Conservation (phyloP, 1,140 invertebrate species). For the Probaryconus sp. region DNA sequence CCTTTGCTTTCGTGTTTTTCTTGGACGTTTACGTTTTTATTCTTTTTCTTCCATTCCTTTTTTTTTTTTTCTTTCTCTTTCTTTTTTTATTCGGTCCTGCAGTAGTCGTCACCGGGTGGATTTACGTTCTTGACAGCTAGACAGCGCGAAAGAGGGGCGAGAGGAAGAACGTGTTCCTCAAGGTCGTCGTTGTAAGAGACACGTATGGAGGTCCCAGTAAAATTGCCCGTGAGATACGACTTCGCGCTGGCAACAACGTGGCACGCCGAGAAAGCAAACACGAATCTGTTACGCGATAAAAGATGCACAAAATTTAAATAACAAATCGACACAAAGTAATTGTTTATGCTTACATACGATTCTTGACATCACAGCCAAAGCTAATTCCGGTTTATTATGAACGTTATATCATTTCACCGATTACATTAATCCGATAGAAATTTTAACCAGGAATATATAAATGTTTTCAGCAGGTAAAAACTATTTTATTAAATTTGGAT, state of each 20-base stretch:
- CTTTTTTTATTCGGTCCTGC: conserved; percentile 28
- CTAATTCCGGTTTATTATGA: not conserved
- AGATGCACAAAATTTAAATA: conserved; percentile 43
- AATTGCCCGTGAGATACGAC: conserved; percentile 58
- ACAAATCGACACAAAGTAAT: conserved; percentile 29
- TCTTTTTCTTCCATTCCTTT: conserved; percentile 22
- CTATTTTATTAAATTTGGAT: no score
- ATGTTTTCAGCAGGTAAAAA: no score
- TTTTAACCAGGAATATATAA: no score
- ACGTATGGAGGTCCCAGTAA: conserved; percentile 56
- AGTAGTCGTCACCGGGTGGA: conserved; percentile 63
- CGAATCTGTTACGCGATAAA: conserved; percentile 50
- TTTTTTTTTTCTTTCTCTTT: conserved; percentile 27
- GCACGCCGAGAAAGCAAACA: conserved; percentile 44
- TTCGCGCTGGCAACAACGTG: conserved; percentile 34
- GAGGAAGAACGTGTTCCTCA: conserved; percentile 64
- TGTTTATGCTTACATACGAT: conserved; percentile 34
- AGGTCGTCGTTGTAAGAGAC: conserved; percentile 56
- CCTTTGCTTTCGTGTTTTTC: conserved; percentile 41
- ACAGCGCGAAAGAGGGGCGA: conserved; percentile 50
- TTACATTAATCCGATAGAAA: not conserved
- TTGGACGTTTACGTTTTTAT: conserved; percentile 34
- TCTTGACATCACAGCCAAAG: not conserved
- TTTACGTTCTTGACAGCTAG: conserved; percentile 67
- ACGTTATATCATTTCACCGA: not conserved